phyloP scores from a whole-genome alignment of 2,888 invertebrate genomes.

The Physocephala rufipes region DNA sequence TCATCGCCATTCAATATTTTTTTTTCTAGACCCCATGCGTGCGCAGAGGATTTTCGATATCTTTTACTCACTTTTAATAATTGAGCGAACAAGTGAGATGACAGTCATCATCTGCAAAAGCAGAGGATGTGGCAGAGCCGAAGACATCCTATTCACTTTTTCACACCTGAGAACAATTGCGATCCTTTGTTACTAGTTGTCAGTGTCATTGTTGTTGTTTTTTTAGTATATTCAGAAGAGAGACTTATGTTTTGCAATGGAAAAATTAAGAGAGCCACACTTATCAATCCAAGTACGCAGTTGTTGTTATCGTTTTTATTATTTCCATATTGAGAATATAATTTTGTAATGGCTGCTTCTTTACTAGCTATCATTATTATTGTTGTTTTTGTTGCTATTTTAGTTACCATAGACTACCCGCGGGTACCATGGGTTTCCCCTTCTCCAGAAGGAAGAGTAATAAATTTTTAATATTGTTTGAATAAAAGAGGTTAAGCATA shows the following conservation, averaged over 20 bases:
- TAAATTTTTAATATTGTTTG: no score
- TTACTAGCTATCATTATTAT: neutral
- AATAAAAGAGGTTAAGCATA: no score
- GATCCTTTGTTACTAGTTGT: slow-evolving; percentile 34
- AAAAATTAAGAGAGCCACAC: neutral
- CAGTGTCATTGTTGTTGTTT: neutral
- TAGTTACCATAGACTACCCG: no score
- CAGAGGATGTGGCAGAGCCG: slow-evolving; percentile 31
- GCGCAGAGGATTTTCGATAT: slow-evolving; percentile 36
- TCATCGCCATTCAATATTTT: neutral
- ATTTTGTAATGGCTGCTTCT: neutral
- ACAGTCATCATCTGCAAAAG: no score
- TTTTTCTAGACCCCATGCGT: slow-evolving; percentile 7
- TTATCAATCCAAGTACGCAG: slow-evolving; percentile 3
- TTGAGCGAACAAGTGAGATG: neutral
- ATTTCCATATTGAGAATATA: neutral
- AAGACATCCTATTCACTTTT: slow-evolving; percentile 64
- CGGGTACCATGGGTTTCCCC: neutral
- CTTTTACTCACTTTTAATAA: slow-evolving; percentile 33
- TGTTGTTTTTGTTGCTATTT: neutral
- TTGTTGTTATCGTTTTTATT: slow-evolving; percentile 15
- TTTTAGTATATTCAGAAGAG: slow-evolving; percentile 16
- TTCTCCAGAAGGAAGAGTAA: no score
- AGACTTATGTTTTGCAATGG: neutral
- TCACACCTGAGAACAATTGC: slow-evolving; percentile 65